phyloP scores from a whole-genome alignment of 2,113 vertebrate genomes.

The Solenodon paradoxus region DNA sequence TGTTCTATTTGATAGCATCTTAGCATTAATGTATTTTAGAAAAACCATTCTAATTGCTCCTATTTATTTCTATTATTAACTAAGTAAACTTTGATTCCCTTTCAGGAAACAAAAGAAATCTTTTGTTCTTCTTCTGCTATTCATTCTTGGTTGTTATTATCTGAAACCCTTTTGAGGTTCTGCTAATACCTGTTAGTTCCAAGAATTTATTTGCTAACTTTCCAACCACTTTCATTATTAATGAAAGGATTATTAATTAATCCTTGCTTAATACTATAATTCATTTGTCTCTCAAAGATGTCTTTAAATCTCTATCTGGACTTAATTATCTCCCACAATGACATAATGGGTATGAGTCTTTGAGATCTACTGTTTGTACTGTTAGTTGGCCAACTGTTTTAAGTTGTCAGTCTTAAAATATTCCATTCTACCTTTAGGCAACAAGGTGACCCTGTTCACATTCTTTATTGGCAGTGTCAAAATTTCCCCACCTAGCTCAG shows the following conservation, averaged over 20 bases:
- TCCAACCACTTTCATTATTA: neutral
- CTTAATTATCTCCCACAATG: neutral
- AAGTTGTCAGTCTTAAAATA: neutral
- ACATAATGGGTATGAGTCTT: neutral
- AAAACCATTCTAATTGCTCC: constrained; percentile 26
- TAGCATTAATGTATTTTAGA: neutral
- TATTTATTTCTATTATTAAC: constrained; percentile 34
- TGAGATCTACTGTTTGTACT: neutral
- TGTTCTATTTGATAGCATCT: neutral
- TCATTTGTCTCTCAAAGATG: constrained; percentile 34
- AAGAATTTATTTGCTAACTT: constrained; percentile 29
- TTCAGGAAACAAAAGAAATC: neutral
- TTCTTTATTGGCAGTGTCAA: neutral
- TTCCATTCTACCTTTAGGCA: neutral
- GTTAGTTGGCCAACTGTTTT: neutral
- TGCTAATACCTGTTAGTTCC: neutral
- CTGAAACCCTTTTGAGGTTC: constrained; percentile 13
- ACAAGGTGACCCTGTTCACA: neutral
- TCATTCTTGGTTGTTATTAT: neutral
- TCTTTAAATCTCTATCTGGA: neutral
- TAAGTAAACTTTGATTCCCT: constrained; percentile 1
- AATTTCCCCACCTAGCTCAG: neutral
- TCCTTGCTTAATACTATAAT: neutral
- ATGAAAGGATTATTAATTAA: constrained; percentile 29
- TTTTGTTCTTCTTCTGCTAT: neutral